These are phyloP conservation scores for Scaeva pyrastri DNA, from an alignment of 2,888 invertebrate genomes.

Conservation along the genomic window DNA sequence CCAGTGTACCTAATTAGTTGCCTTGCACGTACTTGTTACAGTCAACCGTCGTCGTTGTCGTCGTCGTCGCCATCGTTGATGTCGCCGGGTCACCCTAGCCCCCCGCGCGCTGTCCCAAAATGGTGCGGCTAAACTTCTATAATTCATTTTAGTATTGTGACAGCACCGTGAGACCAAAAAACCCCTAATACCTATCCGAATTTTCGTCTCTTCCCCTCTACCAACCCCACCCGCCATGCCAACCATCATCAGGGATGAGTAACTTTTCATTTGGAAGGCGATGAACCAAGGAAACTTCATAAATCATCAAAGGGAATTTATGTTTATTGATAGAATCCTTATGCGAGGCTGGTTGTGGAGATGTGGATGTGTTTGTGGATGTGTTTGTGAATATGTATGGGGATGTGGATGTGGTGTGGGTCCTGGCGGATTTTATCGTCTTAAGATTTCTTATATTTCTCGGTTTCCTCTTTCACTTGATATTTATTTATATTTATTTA, in stretches of 20 bases:
- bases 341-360: conserved; percentile 48
- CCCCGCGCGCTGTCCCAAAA: neutral
- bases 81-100: too few species aligned
- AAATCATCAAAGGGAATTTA: conserved; percentile 74
- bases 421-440: conserved; percentile 61
- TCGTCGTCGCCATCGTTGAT: too few species aligned
- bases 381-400: neutral
- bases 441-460: conserved; percentile 55
- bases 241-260: conserved; percentile 29
- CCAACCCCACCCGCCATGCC: neutral
- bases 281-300: conserved; percentile 71
- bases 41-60: neutral
- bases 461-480: conserved; percentile 34
- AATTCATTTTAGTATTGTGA: conserved; percentile 54
- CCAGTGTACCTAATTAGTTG: conserved; percentile 37
- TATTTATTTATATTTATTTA: conserved; percentile 26
- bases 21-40: conserved; percentile 27
- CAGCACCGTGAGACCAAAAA: conserved; percentile 41
- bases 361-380: too few species aligned
- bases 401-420: neutral
- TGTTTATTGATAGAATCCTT: conserved; percentile 73
- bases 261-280: conserved; percentile 61
- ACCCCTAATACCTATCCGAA: conserved; percentile 32
- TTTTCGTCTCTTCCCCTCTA: neutral
- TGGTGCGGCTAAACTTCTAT: conserved; percentile 42